Percentiles rank a stretch among this genome's conserved stretches.
Evolutionary conservation across 2,113 vertebrate genomes (phyloP).

Genomic region (Pterocles gutturalis): DNA sequence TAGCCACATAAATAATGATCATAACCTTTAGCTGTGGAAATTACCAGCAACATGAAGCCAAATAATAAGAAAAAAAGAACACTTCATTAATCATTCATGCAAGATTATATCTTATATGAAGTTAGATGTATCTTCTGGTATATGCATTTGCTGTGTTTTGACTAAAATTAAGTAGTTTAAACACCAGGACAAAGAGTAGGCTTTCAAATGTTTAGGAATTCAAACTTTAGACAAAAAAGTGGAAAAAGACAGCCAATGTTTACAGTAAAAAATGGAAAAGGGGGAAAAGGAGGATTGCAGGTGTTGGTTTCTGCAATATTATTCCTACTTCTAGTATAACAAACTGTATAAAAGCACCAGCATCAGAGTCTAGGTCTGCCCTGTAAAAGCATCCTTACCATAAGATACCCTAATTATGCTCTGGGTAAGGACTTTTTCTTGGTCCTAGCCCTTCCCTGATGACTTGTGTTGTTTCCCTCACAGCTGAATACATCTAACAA

Average conservation of each 20-base stretch:
- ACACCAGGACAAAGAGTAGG: not conserved
- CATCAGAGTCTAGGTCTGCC: not conserved
- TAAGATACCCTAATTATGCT: not conserved
- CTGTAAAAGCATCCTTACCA: not conserved
- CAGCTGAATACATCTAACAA: not conserved
- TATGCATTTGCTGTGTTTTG: not conserved
- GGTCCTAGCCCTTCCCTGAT: not conserved
- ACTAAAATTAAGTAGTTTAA: not conserved
- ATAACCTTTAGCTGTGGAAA: not conserved
- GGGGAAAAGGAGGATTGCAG: not conserved
- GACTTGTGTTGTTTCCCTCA: not conserved
- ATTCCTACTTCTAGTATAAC: not conserved
- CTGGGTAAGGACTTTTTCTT: not conserved
- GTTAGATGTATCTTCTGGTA: not conserved
- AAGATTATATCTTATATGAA: not conserved
- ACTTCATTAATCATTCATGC: not conserved
- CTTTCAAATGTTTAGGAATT: not conserved
- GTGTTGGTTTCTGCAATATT: not conserved
- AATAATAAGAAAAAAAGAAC: not conserved
- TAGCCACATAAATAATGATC: not conserved
- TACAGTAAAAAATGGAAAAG: not conserved
- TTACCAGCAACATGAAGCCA: not conserved
- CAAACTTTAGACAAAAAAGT: not conserved
- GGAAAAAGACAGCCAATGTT: not conserved
- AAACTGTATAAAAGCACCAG: not conserved